Conservation (phyloP, 2,888 invertebrate genomes). For the Tenodera sinensis region DNA sequence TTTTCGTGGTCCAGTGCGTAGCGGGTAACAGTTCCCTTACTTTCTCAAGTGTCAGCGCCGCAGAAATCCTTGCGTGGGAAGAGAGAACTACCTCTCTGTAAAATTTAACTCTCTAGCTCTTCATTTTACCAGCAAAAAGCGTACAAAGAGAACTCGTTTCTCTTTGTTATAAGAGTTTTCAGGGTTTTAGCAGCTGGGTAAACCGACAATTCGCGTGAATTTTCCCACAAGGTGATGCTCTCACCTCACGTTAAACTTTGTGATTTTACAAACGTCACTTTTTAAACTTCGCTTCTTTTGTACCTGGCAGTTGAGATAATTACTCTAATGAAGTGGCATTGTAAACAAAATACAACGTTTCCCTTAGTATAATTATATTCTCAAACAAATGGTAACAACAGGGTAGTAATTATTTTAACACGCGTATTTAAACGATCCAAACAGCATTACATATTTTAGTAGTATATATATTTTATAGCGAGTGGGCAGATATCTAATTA, state of each 20-base stretch:
- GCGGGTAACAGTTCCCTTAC: not conserved
- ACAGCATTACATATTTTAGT: no score
- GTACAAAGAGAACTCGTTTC: not conserved
- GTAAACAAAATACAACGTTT: no score
- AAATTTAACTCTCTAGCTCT: not conserved
- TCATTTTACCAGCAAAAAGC: not conserved
- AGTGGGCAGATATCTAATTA: no score
- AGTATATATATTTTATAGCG: no score
- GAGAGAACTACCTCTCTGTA: not conserved
- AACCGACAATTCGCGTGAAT: not conserved
- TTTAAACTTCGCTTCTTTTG: no score
- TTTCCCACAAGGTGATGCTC: not conserved
- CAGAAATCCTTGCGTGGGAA: not conserved
- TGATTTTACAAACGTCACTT: not conserved
- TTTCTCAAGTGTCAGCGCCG: not conserved
- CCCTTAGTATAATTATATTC: no score
- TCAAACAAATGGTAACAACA: no score
- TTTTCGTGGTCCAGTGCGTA: not conserved
- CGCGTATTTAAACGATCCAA: no score
- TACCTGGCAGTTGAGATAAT: no score
- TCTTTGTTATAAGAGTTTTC: not conserved
- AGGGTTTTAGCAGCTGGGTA: not conserved
- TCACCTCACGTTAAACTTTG: not conserved
- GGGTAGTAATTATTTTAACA: no score
- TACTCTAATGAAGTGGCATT: no score